Base-by-base conservation (phyloP, 2,797 vertebrate species). In the Emydoidea blandingii region DNA sequence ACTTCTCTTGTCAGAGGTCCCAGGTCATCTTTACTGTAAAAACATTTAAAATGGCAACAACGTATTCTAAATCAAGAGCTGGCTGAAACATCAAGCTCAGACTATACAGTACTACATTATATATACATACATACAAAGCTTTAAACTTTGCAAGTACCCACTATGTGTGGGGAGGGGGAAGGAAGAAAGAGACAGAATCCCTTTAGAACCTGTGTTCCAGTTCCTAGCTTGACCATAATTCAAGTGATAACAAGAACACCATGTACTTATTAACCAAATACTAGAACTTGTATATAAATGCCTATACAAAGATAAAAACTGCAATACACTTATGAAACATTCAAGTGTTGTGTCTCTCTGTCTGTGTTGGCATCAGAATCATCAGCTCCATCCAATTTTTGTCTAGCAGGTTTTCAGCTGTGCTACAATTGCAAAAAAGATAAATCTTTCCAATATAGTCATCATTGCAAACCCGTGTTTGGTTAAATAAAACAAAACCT, bases 81-180 rank as follows among this genome's bases (percentile, higher is more conserved):
- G 81, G 50, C 68, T 92, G 83, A 74, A 3, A 68, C 19, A 37
- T 37, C 88, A 79, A 76, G 25, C 12, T 29, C 68, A 91, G 93
- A 91, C 59, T 85, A 91, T 41, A 85, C 52, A 53, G 83, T 90
- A 56, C 57, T 83, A 0, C 6, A 1, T 68, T 79, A 52, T 50
- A 31, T 18, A n/a, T 65, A 50, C 14, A 1, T 21, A 65, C 44
- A 6, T 7, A 53, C 87, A 91, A 59, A 85, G 14, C 52, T 59
- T 0, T 2, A 90, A 81, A 31, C 81, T 87, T 92, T 91, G 68
- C 86, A 93, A 91, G 87, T 88, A 76, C 91, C 94, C 87, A 91
- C 92, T 25, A 2, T 65, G 59, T 34, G 59, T 5, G 94, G 91
- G 79, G 89, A 95, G 47, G 88, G 88, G 83, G 92, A 87, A 76